Conservation (phyloP, 2,113 vertebrate species). For the Macrotis lagotis region DNA sequence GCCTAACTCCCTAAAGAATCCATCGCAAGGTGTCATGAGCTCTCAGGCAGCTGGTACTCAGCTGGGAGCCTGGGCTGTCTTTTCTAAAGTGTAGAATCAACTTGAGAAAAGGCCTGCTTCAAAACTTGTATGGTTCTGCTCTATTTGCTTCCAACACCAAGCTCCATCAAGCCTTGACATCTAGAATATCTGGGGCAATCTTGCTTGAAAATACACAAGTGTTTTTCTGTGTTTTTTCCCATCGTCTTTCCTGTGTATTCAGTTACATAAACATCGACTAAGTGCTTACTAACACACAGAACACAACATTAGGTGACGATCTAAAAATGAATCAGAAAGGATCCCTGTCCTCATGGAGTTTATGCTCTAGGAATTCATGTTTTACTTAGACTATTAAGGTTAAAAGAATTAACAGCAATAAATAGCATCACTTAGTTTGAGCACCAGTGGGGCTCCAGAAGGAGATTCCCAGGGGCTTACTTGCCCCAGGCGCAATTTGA, state of each 20-base stretch:
- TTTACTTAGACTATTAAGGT: not conserved
- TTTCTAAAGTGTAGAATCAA: constrained; percentile 15
- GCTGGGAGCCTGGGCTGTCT: constrained; percentile 27
- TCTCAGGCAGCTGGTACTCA: constrained; percentile 40
- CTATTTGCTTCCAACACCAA: not conserved
- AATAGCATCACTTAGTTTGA: not conserved
- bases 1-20: constrained; percentile 3
- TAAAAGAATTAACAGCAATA: not conserved
- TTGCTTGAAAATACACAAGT: not conserved
- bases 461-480: not conserved
- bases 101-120: not conserved
- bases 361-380: not conserved
- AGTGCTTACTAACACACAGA: not conserved
- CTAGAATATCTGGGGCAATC: not conserved
- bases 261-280: not conserved
- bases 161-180: not conserved
- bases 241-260: not conserved
- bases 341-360: not conserved
- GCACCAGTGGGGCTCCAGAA: not conserved
- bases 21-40: constrained; percentile 33
- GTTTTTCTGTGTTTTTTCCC: not conserved
- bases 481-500: not conserved
- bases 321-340: not conserved
- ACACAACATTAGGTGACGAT: not conserved
- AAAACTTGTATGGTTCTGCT: not conserved